Evolutionary conservation across 2,113 vertebrate species (phyloP), one percentile per base, ranked within the genome.

Genomic region (Tretioscincus oriximinensis): DNA sequence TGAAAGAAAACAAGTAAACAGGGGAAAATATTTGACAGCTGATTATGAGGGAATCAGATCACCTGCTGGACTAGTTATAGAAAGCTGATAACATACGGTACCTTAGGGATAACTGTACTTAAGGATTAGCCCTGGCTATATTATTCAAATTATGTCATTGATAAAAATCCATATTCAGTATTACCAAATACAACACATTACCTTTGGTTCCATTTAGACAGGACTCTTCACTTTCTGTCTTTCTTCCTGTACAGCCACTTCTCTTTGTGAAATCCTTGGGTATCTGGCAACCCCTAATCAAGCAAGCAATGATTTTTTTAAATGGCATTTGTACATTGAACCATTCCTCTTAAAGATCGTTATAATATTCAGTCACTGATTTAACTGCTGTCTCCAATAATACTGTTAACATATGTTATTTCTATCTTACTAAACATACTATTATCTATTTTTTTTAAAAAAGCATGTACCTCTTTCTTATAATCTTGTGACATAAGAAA

Each of bases 181-280:
- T 2, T 64, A 9, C 29, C 21, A 77, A 81, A 71, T 5, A 0
- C 41, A 82, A 51, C 24, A 80, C 18, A 73, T 71, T 96, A 97
- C 96, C 96, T 96, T 93, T 96, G 84, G 94, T 85, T 93, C 96
- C 95, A 18, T 88, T 93, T 80, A 94, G 84, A 35, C 91, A 84
- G 9, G 93, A 90, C 76, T 90, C 86, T 78, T 95, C 95, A 66
- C 88, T 94, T 90, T 95, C 94, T 76, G 79, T 85, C 72, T 91
- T 94, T 69, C 94, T 94, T 82, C 92, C 93, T 85, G 94, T 91
- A 82, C 76, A 78, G 3, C 92, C 87, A 85, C 91, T 92, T 77
- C 81, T 92, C 75, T 83, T 87, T 85, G 93, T 81, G 60, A 86
- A 24, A 8, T 95, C 94, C 72, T 95, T 95, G 81, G 88, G 87